These are phyloP conservation scores for Passerculus sandwichensis DNA, from an alignment of 2,797 vertebrate genomes.

Conservation along the genomic window DNA sequence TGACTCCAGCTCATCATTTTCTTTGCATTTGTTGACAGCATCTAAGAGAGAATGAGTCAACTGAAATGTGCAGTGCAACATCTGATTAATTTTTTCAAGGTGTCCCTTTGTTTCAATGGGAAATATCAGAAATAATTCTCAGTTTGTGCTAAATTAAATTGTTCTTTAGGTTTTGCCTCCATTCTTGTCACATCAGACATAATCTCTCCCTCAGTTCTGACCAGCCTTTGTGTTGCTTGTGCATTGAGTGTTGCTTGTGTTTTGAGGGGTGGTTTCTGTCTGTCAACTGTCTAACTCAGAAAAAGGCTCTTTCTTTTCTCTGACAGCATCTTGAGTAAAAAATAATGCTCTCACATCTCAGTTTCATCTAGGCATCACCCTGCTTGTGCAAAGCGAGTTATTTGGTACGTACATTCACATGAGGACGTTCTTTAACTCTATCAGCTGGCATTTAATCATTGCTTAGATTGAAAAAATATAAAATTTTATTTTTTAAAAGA, in stretches of 20 bases:
- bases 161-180: neutral
- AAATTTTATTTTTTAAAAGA: constrained; percentile 37
- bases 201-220: neutral
- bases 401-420: neutral
- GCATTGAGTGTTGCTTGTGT: neutral
- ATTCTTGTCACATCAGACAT: neutral
- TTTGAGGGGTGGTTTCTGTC: neutral
- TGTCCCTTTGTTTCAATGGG: neutral
- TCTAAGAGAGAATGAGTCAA: neutral
- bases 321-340: neutral
- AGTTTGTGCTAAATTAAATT: neutral
- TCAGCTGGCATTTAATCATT: neutral
- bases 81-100: neutral
- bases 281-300: neutral
- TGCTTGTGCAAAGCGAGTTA: neutral
- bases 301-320: constrained; percentile 22
- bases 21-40: neutral
- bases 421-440: constrained; percentile 9
- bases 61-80: neutral
- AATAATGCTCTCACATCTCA: constrained; percentile 1
- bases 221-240: neutral
- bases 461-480: constrained; percentile 17
- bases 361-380: neutral
- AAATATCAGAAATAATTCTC: neutral
- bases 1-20: neutral